Percentiles rank a stretch among this genome's conserved stretches.
Conservation (phyloP, 2,888 invertebrate species). For the Sarcophaga variegata region DNA sequence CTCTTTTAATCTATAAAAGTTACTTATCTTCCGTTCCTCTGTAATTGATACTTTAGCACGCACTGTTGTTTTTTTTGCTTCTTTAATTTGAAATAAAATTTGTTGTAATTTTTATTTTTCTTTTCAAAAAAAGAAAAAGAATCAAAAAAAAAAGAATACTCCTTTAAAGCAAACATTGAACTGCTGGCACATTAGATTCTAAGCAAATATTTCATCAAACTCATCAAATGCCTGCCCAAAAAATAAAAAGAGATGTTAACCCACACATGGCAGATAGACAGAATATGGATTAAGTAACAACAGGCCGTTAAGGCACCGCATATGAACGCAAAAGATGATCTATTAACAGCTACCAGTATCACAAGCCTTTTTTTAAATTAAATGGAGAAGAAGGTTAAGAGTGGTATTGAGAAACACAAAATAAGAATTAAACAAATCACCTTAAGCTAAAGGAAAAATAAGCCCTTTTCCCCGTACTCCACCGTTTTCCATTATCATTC, state of each 20-base stretch:
- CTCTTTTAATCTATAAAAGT: no score
- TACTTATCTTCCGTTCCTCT: no score
- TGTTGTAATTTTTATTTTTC: slow-evolving; percentile 6
- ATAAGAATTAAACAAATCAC: slow-evolving; percentile 59
- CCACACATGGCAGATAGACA: not conserved
- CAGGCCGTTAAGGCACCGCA: not conserved
- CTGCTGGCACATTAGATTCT: slow-evolving; percentile 45
- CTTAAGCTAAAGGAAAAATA: slow-evolving; percentile 48
- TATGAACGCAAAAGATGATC: slow-evolving; percentile 41
- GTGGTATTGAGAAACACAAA: slow-evolving; percentile 33
- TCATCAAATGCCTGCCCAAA: slow-evolving; percentile 48
- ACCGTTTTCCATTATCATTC: not conserved
- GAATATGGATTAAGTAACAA: not conserved
- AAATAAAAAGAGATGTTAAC: slow-evolving; percentile 12
- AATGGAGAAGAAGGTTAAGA: slow-evolving; percentile 14
- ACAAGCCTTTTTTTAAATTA: slow-evolving; percentile 62
- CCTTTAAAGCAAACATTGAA: slow-evolving; percentile 78
- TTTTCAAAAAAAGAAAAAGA: slow-evolving; percentile 6
- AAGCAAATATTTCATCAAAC: slow-evolving; percentile 68
- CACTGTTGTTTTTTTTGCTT: slow-evolving; percentile 5
- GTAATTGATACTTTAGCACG: not conserved
- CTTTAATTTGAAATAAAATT: not conserved
- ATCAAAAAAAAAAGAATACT: slow-evolving; percentile 68
- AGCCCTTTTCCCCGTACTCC: not conserved
- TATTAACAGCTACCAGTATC: slow-evolving; percentile 56